These are phyloP conservation scores for Pristionchus maxplancki DNA, from an alignment of 2,888 invertebrate genomes.

Conservation along the genomic window DNA sequence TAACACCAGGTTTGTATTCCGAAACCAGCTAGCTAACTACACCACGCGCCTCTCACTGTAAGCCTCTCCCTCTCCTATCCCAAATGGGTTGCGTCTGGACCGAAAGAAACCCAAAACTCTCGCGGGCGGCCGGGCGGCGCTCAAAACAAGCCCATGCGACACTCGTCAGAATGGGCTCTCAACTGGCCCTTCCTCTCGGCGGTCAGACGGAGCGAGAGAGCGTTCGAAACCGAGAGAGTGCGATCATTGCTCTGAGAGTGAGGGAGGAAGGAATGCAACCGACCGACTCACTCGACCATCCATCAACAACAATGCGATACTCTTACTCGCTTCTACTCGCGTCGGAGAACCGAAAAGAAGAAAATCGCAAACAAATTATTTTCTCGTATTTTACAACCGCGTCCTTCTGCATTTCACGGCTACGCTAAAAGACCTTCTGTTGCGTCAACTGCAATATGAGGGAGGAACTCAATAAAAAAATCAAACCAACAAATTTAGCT, in stretches of 20 bases:
- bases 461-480: too few relatives aligned
- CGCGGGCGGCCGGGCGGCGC: neutral
- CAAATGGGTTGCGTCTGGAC: neutral
- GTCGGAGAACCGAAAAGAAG: neutral
- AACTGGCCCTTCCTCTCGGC: neutral
- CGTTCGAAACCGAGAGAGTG: neutral
- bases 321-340: neutral
- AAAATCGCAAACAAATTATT: neutral
- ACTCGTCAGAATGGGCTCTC: neutral
- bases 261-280: neutral
- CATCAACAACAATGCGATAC: neutral
- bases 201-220: slow-evolving; percentile 5
- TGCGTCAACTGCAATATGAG: too few relatives aligned
- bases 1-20: too few relatives aligned
- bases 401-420: too few relatives aligned
- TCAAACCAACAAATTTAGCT: too few relatives aligned
- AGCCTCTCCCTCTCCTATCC: neutral
- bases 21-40: neutral
- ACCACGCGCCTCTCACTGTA: neutral
- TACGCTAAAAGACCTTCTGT: too few relatives aligned
- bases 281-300: neutral
- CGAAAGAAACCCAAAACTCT: slow-evolving; percentile 4
- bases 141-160: neutral
- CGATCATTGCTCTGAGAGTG: neutral
- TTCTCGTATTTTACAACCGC: too few relatives aligned